Evolutionary conservation across 2,888 invertebrate genomes (phyloP).

Genomic region (Leptarthrus brevirostris): DNA sequence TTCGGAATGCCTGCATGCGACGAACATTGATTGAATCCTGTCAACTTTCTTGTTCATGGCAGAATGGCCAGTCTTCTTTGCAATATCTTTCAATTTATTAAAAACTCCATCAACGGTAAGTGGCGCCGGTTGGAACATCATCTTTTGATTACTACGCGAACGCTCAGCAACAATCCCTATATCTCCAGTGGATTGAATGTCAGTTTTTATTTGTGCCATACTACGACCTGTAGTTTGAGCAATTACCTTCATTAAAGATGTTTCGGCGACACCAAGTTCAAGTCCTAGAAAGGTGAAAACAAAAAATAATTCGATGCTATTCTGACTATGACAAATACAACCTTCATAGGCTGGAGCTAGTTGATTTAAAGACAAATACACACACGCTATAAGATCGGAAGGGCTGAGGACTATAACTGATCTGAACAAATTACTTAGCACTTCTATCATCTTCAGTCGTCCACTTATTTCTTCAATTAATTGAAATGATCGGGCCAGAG

Average conservation of each 20-base stretch:
- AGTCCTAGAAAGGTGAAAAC: constrained; percentile 68
- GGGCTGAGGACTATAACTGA: constrained; percentile 91
- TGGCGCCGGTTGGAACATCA: constrained; percentile 86
- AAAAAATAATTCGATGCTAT: background rate
- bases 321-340: constrained; percentile 56
- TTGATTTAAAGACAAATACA: constrained; percentile 96
- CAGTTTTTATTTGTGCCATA: constrained; percentile 82
- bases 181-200: constrained; percentile 77
- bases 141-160: constrained; percentile 84
- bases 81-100: constrained; percentile 85
- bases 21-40: constrained; percentile 91
- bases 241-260: constrained; percentile 92
- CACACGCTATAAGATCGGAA: constrained; percentile 87
- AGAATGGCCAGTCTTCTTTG: constrained; percentile 82
- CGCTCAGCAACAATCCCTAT: constrained; percentile 91
- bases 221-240: constrained; percentile 89
- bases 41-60: constrained; percentile 87
- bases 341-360: constrained; percentile 97
- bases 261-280: constrained; percentile 95
- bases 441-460: constrained; percentile 91
- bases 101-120: constrained; percentile 82
- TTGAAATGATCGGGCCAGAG: constrained; percentile 89
- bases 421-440: constrained; percentile 89
- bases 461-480: constrained; percentile 87
- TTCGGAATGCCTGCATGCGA: constrained; percentile 89